These are phyloP conservation scores for Pycnomerus fuliginosus DNA, from an alignment of 2,888 invertebrate genomes.

Conservation along the genomic window DNA sequence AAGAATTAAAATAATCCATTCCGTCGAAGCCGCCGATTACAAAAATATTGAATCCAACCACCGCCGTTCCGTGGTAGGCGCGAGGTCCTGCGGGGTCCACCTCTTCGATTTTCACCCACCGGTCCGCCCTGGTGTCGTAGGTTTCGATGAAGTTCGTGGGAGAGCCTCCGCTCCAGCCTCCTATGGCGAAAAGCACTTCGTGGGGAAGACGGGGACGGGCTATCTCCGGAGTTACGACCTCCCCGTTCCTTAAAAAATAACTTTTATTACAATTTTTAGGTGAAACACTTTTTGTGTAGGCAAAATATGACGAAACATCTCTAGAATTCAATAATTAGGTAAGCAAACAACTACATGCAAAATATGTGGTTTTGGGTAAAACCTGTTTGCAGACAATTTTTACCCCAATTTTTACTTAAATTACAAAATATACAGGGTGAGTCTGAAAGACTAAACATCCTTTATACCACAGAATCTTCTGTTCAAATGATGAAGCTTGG, in stretches of 20 bases:
- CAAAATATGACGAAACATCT: no score
- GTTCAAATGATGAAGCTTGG: no score
- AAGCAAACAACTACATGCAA: no score
- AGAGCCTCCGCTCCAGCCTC: constrained; percentile 76
- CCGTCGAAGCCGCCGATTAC: constrained; percentile 93
- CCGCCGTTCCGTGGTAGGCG: constrained; percentile 92
- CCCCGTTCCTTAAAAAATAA: constrained; percentile 61
- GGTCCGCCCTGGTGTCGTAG: constrained; percentile 85
- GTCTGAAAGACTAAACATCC: no score
- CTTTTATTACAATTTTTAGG: no score
- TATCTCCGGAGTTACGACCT: constrained; percentile 81
- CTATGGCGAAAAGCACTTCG: constrained; percentile 83
- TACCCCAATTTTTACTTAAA: no score
- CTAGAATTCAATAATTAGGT: no score
- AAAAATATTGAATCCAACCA: constrained; percentile 80
- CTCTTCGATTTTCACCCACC: constrained; percentile 82
- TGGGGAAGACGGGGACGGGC: constrained; percentile 83
- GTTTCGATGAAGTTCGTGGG: constrained; percentile 81
- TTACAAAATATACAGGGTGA: no score
- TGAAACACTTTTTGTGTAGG: no score
- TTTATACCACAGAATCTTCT: no score
- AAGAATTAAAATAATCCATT: constrained; percentile 44
- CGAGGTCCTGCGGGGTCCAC: constrained; percentile 82
- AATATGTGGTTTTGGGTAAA: no score
- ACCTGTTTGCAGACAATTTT: no score